Conservation (phyloP, 92 coral and sea anemone genomes). For the Nematostella vectensis region DNA sequence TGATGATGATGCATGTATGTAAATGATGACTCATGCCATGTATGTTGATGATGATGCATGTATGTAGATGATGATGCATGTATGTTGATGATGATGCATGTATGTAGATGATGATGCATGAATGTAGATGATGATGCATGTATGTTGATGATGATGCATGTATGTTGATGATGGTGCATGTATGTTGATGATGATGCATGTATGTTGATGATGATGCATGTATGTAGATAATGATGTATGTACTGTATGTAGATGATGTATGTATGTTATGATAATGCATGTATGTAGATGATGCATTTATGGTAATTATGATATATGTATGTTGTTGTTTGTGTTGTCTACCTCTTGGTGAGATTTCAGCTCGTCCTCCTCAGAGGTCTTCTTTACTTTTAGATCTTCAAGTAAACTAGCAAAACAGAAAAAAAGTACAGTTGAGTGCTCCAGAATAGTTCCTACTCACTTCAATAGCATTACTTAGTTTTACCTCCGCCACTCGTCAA, state of each 20-base stretch:
- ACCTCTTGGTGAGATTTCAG: slow-evolving; percentile 56
- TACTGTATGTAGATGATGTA: not conserved
- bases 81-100: too few relatives aligned
- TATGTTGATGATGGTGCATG: too few relatives aligned
- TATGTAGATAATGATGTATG: not conserved
- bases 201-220: not conserved
- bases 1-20: too few relatives aligned
- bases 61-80: too few relatives aligned
- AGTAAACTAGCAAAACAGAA: slow-evolving; percentile 36
- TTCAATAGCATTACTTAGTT: not conserved
- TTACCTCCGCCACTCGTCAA: slow-evolving; percentile 91
- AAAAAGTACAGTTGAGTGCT: too few relatives aligned
- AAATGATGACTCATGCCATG: too few relatives aligned
- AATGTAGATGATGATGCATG: too few relatives aligned
- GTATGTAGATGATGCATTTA: not conserved
- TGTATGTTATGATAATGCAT: not conserved
- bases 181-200: too few relatives aligned
- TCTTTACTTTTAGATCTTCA: slow-evolving; percentile 71
- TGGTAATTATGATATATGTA: not conserved
- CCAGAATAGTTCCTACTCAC: too few relatives aligned
- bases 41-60: too few relatives aligned
- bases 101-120: too few relatives aligned
- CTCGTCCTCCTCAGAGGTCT: slow-evolving; percentile 61
- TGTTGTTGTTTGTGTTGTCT: not conserved
- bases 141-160: too few relatives aligned